phyloP scores from a whole-genome alignment of 2,888 invertebrate genomes.

The Sesamia inferens region DNA sequence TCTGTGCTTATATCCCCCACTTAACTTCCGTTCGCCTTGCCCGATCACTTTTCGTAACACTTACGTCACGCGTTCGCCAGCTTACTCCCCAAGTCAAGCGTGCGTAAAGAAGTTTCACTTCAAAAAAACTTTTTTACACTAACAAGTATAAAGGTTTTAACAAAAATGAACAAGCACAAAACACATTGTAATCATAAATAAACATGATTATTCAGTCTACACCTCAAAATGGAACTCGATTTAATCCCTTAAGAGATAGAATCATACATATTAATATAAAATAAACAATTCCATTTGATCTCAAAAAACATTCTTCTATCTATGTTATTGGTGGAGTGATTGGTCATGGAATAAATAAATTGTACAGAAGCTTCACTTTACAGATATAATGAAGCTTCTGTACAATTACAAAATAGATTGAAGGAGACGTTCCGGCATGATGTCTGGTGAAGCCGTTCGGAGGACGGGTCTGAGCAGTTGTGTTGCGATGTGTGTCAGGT shows the following conservation, averaged over 20 bases:
- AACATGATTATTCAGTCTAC: constrained; percentile 9
- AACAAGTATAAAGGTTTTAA: not conserved
- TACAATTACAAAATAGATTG: not conserved
- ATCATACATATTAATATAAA: constrained; percentile 23
- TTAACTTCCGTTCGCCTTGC: too few relatives aligned
- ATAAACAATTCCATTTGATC: constrained; percentile 37
- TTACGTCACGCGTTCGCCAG: too few relatives aligned
- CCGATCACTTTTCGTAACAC: too few relatives aligned
- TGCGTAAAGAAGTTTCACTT: too few relatives aligned
- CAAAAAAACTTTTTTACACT: not conserved
- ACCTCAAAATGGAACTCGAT: constrained; percentile 5
- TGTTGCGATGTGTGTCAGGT: too few relatives aligned
- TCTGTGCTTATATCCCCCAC: too few relatives aligned
- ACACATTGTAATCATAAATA: not conserved
- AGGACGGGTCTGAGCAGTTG: too few relatives aligned
- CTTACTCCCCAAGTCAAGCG: too few relatives aligned
- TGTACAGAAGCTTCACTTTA: constrained; percentile 16
- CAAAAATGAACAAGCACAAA: not conserved
- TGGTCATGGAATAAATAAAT: constrained; percentile 26
- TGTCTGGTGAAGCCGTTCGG: too few relatives aligned
- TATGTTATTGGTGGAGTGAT: constrained; percentile 19
- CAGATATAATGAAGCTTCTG: too few relatives aligned
- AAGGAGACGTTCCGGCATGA: too few relatives aligned
- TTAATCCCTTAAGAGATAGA: constrained; percentile 19
- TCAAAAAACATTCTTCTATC: constrained; percentile 32